phyloP scores from a whole-genome alignment of 2,113 vertebrate genomes.

The Varanus komodoensis region DNA sequence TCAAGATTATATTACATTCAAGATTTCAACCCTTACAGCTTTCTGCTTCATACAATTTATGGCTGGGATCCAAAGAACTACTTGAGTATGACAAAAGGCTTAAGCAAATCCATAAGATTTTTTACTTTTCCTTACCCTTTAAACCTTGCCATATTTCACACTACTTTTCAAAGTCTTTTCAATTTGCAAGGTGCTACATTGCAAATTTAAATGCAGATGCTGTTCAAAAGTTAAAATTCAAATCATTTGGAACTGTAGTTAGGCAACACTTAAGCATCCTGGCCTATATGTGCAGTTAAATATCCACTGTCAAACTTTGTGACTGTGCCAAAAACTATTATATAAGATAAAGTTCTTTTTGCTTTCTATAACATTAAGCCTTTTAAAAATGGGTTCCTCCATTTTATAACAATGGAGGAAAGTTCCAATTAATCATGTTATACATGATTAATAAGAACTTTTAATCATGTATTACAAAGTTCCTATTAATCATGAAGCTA shows the following conservation, averaged over 20 bases:
- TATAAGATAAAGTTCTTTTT: background rate
- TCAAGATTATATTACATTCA: background rate
- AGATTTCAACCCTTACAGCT: conserved; percentile 30
- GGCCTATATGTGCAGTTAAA: background rate
- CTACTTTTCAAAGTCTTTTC: background rate
- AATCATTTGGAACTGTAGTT: background rate
- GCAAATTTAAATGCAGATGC: background rate
- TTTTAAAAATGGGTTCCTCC: background rate
- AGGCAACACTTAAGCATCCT: background rate
- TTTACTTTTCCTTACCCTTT: background rate
- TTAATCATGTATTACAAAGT: background rate
- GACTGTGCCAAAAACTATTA: conserved; percentile 11
- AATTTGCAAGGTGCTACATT: background rate
- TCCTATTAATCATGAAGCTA: background rate
- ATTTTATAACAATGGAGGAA: background rate
- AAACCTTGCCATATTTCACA: background rate
- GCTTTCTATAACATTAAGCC: background rate
- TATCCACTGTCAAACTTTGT: background rate
- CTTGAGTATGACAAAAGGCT: background rate
- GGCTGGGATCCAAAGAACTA: background rate
- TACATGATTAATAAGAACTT: too few relatives aligned
- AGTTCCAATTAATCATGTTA: background rate
- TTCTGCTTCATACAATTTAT: conserved; percentile 28
- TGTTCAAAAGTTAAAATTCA: background rate
- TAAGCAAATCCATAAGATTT: background rate